phyloP scores from a whole-genome alignment of 2,888 invertebrate genomes.

The Junonia oenone region DNA sequence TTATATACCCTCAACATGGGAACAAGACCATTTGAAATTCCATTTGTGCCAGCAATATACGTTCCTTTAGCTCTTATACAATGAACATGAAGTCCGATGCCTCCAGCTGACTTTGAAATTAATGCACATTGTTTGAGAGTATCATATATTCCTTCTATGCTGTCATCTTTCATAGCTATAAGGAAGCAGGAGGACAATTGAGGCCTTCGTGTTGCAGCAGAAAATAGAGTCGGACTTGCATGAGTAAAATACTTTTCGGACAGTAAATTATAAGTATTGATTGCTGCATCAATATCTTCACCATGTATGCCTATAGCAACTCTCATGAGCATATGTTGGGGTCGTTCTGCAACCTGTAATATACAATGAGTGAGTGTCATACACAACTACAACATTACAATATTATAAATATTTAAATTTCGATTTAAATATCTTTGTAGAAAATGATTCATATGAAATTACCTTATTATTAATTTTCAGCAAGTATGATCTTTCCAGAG shows the following conservation, averaged over 20 bases:
- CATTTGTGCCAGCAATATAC: constrained; percentile 96
- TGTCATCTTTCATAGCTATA: constrained; percentile 95
- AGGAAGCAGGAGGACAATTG: constrained; percentile 98
- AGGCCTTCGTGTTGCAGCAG: constrained; percentile 93
- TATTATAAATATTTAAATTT: no score
- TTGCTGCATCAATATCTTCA: constrained; percentile 93
- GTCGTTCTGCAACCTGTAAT: constrained; percentile 90
- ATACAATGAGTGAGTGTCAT: constrained; percentile 2
- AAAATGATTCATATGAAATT: no score
- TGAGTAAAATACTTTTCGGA: constrained; percentile 98
- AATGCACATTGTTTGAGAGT: constrained; percentile 95
- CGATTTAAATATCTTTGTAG: no score
- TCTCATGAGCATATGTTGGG: constrained; percentile 99
- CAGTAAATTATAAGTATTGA: constrained; percentile 96
- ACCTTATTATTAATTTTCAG: constrained; percentile 92
- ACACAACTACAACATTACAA: no score
- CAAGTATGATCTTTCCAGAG: constrained; percentile 96
- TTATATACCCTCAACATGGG: constrained; percentile 98
- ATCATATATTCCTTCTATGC: constrained; percentile 96
- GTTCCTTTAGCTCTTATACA: constrained; percentile 95
- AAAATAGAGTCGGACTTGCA: constrained; percentile 97
- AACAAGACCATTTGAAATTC: constrained; percentile 95
- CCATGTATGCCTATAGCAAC: constrained; percentile 98
- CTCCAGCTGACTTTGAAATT: constrained; percentile 98
- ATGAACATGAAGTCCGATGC: constrained; percentile 97